Evolutionary conservation across 2,113 vertebrate species (phyloP), one percentile per base, ranked within the genome.

Genomic region (Hypanus sabinus): DNA sequence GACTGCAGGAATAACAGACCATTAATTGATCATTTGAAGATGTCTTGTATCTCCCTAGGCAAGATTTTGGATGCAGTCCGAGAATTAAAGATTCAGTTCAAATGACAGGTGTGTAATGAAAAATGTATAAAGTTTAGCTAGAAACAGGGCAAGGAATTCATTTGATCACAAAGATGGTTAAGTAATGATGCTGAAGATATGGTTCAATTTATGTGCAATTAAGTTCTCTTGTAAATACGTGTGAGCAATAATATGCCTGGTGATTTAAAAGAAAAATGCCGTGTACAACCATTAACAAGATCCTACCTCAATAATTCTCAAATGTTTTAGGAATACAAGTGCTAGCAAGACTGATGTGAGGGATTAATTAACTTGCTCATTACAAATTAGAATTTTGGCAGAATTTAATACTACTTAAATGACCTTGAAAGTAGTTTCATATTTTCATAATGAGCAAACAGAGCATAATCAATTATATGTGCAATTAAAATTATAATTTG

Each of bases 401-500:
- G 91, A 95, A 95, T 96, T 96, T 96, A 93, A 93, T 93, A 96
- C 95, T 96, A 95, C 95, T 94, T 94, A 95, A 97, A 96, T 96
- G 97, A 97, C 97, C 96, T 97, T 97, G 96, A 96, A 96, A 96
- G 95, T 95, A 95, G 95, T 95, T 95, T 95, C 95, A 95, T 95
- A 95, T 95, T 96, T 96, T 97, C 95, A 94, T 96, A 96, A 97
- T 95, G 95, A 96, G 95, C 95, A 96, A 94, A 94, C 95, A 95
- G 95, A 95, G 94, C 95, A 96, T 96, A 96, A 97, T 97, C 96
- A 97, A 96, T 97, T 97, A 96, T 91, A 75, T 94, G 95, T 96
- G 95, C 95, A 97, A 97, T 97, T 97, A 97, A 96, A 96, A 97
- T 96, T 94, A 96, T 94, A 96, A 96, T 97, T 96, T 96, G 95